These are phyloP conservation scores for Bettongia penicillata DNA, from an alignment of 2,113 vertebrate genomes.

Conservation along the genomic window DNA sequence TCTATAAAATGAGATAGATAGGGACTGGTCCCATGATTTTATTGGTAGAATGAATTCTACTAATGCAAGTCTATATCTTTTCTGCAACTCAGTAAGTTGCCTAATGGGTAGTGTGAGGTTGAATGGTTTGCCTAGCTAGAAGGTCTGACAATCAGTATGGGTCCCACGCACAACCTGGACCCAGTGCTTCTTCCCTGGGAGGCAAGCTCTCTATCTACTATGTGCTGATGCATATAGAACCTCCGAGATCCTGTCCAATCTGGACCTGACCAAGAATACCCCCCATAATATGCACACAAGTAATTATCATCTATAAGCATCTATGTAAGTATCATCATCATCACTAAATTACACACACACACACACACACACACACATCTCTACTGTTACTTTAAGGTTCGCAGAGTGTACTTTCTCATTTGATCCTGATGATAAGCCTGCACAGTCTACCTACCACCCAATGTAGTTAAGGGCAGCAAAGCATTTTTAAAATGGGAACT, in stretches of 20 bases:
- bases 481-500: neutral
- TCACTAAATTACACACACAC: no score
- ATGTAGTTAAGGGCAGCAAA: neutral
- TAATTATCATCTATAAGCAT: neutral
- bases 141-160: neutral
- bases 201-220: no score
- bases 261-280: neutral
- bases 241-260: neutral
- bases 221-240: no score
- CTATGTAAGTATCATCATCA: neutral
- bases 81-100: neutral
- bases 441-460: neutral
- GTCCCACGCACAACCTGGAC: neutral
- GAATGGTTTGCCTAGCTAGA: neutral
- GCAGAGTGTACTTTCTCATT: neutral
- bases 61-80: neutral
- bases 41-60: neutral
- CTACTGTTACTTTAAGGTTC: neutral
- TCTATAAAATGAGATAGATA: neutral
- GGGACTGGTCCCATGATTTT: neutral
- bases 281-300: neutral
- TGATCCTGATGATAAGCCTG: neutral
- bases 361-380: neutral
- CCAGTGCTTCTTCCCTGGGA: neutral
- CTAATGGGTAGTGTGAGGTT: neutral